Conservation (phyloP, 2,113 vertebrate genomes). For the Ochotona curzoniae region DNA sequence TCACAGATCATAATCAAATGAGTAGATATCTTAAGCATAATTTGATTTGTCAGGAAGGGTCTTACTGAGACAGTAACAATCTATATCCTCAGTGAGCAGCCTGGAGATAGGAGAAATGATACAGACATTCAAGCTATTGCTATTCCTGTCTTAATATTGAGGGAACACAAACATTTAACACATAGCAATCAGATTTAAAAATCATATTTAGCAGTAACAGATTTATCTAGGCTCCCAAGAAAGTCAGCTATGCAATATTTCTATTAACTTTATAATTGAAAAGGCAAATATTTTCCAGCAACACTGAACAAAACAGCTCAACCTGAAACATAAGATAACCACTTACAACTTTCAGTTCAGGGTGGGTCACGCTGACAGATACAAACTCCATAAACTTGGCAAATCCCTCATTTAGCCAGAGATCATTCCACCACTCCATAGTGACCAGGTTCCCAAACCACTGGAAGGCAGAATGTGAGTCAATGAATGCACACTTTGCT, state of each 20-base stretch:
- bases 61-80: neutral
- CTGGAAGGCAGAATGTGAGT: slow-evolving; percentile 76
- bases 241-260: neutral
- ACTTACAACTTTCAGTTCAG: slow-evolving; percentile 90
- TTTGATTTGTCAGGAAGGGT: neutral
- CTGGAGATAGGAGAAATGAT: neutral
- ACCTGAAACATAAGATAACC: slow-evolving; percentile 18
- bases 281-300: slow-evolving; percentile 2
- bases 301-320: neutral
- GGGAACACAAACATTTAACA: neutral
- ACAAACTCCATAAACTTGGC: slow-evolving; percentile 91
- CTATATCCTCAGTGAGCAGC: neutral
- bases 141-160: slow-evolving; percentile 19
- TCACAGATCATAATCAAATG: neutral
- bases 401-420: slow-evolving; percentile 92
- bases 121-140: neutral
- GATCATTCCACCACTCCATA: slow-evolving; percentile 93
- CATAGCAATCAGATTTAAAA: neutral
- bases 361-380: slow-evolving; percentile 88
- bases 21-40: slow-evolving; percentile 6
- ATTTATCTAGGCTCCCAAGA: neutral
- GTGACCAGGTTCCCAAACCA: slow-evolving; percentile 93
- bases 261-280: slow-evolving; percentile 9
- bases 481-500: slow-evolving; percentile 7
- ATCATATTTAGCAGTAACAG: neutral